Conservation (phyloP, 2,113 vertebrate species). For the Myodes glareolus region DNA sequence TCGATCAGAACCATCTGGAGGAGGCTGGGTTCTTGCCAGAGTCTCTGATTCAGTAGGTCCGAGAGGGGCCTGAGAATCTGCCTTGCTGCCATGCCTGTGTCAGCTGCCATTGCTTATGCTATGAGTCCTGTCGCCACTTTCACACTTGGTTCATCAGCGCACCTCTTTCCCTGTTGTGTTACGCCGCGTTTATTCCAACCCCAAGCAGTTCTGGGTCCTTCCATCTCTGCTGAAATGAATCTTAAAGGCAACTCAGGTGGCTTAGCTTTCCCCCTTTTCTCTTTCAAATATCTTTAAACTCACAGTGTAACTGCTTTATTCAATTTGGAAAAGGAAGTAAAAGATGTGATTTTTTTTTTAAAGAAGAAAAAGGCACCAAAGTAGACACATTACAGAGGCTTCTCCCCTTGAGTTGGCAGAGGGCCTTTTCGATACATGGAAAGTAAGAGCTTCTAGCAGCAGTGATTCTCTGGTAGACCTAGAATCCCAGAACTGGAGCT, state of each 20-base stretch:
- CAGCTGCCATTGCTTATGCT: conserved; percentile 26
- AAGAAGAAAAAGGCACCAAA: not conserved
- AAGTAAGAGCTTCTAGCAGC: not conserved
- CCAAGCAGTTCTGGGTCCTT: not conserved
- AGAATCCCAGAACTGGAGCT: not conserved
- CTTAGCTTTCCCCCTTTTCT: not conserved
- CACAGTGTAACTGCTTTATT: not conserved
- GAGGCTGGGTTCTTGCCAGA: not conserved
- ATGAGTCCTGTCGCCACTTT: not conserved
- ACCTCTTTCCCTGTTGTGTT: not conserved
- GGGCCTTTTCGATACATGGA: not conserved
- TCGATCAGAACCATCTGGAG: conserved; percentile 20
- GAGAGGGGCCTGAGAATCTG: not conserved
- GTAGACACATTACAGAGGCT: not conserved
- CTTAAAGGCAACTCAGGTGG: conserved; percentile 13
- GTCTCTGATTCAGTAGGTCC: conserved; percentile 42
- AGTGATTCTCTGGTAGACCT: not conserved
- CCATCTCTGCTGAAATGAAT: not conserved
- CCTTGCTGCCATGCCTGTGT: not conserved
- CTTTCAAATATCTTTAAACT: conserved; percentile 57
- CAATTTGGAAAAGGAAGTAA: not conserved
- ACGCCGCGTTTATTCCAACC: not conserved
- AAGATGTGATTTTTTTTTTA: not conserved
- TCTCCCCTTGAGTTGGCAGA: not conserved
- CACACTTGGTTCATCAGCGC: not conserved